phyloP scores from a whole-genome alignment of 2,797 vertebrate genomes.

The Poecilia velifera region DNA sequence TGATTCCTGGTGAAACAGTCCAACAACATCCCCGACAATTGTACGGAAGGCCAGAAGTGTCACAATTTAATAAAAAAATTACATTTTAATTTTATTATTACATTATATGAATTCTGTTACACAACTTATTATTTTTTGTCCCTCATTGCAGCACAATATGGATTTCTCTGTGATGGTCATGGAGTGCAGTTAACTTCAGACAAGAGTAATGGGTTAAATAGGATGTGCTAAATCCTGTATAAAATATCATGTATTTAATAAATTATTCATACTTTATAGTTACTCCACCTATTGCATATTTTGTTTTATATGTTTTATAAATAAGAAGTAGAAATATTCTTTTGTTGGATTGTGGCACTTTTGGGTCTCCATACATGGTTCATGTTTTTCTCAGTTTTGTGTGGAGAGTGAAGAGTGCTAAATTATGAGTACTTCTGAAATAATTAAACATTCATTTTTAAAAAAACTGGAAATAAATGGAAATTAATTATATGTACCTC shows the following conservation, averaged over 20 bases:
- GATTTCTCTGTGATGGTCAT: not conserved
- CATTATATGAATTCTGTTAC: not conserved
- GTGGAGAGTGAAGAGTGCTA: not conserved
- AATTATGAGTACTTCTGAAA: no score
- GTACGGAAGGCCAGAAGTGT: not conserved
- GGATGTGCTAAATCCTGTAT: not conserved
- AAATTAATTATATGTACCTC: no score
- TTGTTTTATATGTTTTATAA: no score
- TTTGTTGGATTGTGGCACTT: not conserved
- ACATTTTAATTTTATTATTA: not conserved
- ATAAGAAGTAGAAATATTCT: not conserved
- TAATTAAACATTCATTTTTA: no score
- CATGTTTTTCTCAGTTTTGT: not conserved
- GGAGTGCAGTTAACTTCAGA: not conserved
- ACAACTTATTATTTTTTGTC: not conserved
- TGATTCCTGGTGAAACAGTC: not conserved
- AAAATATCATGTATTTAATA: not conserved
- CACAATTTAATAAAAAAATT: not conserved
- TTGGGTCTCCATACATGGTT: not conserved
- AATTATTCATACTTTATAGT: not conserved
- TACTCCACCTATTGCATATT: no score
- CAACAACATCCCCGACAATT: not conserved
- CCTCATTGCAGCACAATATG: not conserved
- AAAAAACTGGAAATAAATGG: no score
- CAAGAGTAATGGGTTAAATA: not conserved